phyloP scores from a whole-genome alignment of 2,113 vertebrate species.

The Gopherus flavomarginatus region DNA sequence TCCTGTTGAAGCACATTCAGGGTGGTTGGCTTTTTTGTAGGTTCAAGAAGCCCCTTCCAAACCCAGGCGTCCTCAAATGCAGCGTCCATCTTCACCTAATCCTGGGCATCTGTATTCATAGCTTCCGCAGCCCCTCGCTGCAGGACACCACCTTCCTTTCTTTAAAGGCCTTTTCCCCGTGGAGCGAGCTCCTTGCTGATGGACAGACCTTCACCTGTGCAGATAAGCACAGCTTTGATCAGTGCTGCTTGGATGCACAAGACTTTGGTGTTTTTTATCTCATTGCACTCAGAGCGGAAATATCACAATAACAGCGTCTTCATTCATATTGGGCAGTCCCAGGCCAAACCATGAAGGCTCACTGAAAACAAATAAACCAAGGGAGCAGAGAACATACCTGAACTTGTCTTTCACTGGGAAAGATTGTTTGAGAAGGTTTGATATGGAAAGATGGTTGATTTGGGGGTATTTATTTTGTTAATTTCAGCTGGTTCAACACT shows the following conservation, averaged over 20 bases:
- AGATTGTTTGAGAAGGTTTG: not conserved
- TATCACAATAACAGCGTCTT: not conserved
- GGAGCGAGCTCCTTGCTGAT: not conserved
- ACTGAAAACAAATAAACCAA: not conserved
- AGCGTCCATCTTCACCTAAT: not conserved
- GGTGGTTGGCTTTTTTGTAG: not conserved
- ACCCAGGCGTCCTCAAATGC: not conserved
- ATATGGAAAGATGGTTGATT: not conserved
- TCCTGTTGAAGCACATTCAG: not conserved
- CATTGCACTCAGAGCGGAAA: rapidly evolving
- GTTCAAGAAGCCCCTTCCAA: not conserved
- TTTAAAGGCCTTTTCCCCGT: not conserved
- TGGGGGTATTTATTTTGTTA: no score
- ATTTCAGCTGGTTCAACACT: not conserved
- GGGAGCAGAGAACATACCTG: not conserved
- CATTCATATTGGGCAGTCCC: not conserved
- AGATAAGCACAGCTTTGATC: not conserved
- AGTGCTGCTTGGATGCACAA: not conserved
- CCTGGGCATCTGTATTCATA: not conserved
- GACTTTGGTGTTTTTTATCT: not conserved
- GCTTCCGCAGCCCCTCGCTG: not conserved
- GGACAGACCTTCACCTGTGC: not conserved
- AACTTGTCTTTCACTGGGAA: not conserved
- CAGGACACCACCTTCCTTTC: not conserved
- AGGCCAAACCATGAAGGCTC: not conserved